phyloP scores from a whole-genome alignment of 2,888 invertebrate genomes.

The Harpalus rufipes region DNA sequence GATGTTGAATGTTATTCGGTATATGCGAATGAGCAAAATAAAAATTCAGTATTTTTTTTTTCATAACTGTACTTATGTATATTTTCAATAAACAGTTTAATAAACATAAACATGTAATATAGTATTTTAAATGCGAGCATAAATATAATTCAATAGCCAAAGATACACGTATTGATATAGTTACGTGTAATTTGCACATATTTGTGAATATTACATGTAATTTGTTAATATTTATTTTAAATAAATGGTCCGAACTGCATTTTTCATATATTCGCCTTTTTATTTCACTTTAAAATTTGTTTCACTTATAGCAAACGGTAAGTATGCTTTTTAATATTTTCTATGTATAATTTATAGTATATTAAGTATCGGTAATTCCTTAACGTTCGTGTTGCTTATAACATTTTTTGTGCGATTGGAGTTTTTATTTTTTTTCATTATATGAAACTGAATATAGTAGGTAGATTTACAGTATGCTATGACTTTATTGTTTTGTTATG shows the following conservation, averaged over 20 bases:
- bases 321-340: not conserved
- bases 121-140: constrained; percentile 36
- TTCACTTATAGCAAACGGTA: not conserved
- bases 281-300: not conserved
- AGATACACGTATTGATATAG: constrained; percentile 49
- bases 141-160: constrained; percentile 38
- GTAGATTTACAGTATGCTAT: no score
- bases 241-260: constrained; percentile 51
- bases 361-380: no score
- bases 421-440: no score
- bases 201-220: constrained; percentile 50
- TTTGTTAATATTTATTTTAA: constrained; percentile 57
- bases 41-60: constrained; percentile 7
- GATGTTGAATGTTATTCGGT: constrained; percentile 45
- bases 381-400: no score
- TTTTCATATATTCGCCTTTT: constrained; percentile 41
- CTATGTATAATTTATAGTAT: no score
- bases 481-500: no score
- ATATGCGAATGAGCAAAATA: constrained; percentile 35
- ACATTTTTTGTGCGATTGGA: no score
- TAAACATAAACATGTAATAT: constrained; percentile 38
- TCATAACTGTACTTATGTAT: constrained; percentile 53
- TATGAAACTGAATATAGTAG: no score
- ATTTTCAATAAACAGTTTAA: constrained; percentile 40
- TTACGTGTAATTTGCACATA: constrained; percentile 43